Percentiles rank a stretch among this genome's conserved stretches.
Evolutionary conservation across 2,888 invertebrate genomes (phyloP).

Genomic region (Gasteruption jaculator): DNA sequence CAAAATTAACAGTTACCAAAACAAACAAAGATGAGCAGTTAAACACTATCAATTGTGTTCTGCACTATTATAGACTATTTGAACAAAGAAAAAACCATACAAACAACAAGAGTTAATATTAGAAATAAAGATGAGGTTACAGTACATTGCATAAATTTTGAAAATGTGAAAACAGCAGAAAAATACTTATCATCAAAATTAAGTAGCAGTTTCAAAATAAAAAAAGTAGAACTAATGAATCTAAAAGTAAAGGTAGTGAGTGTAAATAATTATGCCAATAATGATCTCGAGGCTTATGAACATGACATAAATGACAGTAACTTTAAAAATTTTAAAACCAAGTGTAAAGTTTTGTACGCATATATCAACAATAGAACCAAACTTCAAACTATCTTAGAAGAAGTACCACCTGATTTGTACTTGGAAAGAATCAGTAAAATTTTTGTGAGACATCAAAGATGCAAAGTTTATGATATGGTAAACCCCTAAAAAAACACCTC

Average conservation of each 20-base stretch:
- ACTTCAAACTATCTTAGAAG: neutral
- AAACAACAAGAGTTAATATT: neutral
- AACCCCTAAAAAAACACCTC: too few species aligned
- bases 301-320: slow-evolving; percentile 4
- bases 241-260: slow-evolving; percentile 1
- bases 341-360: neutral
- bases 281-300: neutral
- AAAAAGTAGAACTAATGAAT: slow-evolving; percentile 1
- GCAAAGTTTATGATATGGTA: too few species aligned
- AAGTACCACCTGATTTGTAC: slow-evolving; percentile 3
- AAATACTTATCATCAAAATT: neutral
- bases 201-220: neutral
- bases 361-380: neutral
- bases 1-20: too few species aligned
- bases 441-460: neutral
- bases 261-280: neutral
- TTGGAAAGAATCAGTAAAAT: neutral
- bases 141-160: neutral
- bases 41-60: too few species aligned
- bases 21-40: too few species aligned
- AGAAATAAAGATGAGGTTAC: neutral
- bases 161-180: neutral
- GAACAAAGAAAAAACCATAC: neutral
- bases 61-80: too few species aligned
- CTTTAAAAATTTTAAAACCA: neutral